Evolutionary conservation across 2,113 vertebrate genomes (phyloP).

Genomic region (Amphiprion percula): DNA sequence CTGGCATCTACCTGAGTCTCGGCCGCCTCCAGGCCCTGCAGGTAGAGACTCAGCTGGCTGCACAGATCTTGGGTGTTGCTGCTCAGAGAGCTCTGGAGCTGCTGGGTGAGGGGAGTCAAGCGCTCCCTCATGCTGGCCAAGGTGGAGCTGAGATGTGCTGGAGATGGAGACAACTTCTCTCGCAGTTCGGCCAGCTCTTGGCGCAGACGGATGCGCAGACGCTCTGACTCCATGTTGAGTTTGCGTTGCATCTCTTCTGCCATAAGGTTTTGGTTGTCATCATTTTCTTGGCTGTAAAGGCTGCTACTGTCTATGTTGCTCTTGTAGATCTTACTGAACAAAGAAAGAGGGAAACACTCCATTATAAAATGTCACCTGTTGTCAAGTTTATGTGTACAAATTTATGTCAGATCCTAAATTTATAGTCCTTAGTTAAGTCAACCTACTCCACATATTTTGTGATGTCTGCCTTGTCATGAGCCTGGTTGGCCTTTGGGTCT

Average conservation of each 20-base stretch:
- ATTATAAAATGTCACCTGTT: not conserved
- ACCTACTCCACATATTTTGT: conserved; percentile 82
- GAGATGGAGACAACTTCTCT: conserved; percentile 83
- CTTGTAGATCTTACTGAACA: conserved; percentile 83
- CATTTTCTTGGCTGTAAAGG: conserved; percentile 75
- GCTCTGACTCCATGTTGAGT: conserved; percentile 77
- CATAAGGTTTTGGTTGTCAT: conserved; percentile 73
- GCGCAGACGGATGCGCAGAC: conserved; percentile 82
- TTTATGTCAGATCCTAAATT: not conserved
- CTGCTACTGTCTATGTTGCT: conserved; percentile 79
- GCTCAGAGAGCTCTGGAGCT: conserved; percentile 86
- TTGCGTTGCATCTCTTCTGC: conserved; percentile 56
- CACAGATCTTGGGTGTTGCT: conserved; percentile 85
- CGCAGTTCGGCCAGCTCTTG: conserved; percentile 87
- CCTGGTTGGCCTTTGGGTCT: conserved; percentile 79
- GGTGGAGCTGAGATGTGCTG: conserved; percentile 71
- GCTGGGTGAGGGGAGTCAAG: conserved; percentile 80
- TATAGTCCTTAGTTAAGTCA: not conserved
- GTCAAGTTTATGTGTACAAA: not conserved
- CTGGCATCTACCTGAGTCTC: conserved; percentile 68
- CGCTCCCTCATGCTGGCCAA: conserved; percentile 85
- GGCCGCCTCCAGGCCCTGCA: conserved; percentile 65
- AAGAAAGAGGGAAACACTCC: conserved; percentile 3
- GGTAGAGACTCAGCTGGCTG: conserved; percentile 76
- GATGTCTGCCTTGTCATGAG: conserved; percentile 77